Conservation (phyloP, 2,113 vertebrate genomes). For the Erythrolamprus reginae region DNA sequence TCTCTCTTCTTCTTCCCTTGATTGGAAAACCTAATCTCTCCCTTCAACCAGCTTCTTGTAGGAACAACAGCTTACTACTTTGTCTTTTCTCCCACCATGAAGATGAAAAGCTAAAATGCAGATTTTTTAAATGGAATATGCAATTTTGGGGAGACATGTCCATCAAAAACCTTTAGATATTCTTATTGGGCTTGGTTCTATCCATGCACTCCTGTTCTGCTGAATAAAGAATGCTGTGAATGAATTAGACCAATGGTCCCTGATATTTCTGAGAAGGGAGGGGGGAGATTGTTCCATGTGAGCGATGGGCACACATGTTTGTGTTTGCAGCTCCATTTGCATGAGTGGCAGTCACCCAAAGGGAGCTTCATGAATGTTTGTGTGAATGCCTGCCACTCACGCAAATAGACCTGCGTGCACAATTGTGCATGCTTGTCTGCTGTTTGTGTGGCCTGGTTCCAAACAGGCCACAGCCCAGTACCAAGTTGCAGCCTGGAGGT, state of each 20-base stretch:
- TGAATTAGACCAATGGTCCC: neutral
- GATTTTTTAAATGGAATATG: neutral
- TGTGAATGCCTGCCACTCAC: too few species aligned
- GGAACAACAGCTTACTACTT: neutral
- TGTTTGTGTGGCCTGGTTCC: too few species aligned
- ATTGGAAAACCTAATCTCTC: neutral
- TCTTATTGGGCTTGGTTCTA: neutral
- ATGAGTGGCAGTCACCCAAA: too few species aligned
- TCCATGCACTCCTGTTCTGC: neutral
- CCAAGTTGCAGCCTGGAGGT: too few species aligned
- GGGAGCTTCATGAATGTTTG: too few species aligned
- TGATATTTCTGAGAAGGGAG: too few species aligned
- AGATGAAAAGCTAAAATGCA: neutral
- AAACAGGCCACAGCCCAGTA: too few species aligned
- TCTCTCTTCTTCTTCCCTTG: neutral
- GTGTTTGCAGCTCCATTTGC: too few species aligned
- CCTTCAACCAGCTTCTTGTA: neutral
- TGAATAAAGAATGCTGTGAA: neutral
- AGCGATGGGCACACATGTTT: too few species aligned
- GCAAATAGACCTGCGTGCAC: too few species aligned
- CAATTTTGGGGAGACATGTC: neutral
- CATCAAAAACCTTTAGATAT: neutral
- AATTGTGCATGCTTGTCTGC: too few species aligned
- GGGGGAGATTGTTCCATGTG: too few species aligned
- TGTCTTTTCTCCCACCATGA: neutral